Percentiles rank a stretch among this genome's conserved stretches.
phyloP scores from a whole-genome alignment of 1,140 invertebrate genomes.

The Drosophila bipectinata region DNA sequence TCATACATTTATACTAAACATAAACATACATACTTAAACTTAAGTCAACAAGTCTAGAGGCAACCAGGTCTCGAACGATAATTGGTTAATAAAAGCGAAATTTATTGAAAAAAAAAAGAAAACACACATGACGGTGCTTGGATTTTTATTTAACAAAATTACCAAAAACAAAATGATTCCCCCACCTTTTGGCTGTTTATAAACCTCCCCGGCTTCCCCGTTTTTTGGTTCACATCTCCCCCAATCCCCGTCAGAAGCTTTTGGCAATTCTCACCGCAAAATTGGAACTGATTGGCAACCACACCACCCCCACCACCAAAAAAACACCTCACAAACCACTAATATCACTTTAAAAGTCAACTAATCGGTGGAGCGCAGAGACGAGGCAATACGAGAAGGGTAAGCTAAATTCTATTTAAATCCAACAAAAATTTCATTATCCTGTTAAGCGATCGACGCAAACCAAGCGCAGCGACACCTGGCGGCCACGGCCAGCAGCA shows the following conservation, averaged over 20 bases:
- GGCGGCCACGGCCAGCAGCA: slow-evolving; percentile 18
- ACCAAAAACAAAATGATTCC: not conserved
- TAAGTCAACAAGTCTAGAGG: slow-evolving; percentile 72
- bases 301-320: slow-evolving; percentile 44
- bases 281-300: slow-evolving; percentile 60
- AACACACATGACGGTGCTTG: slow-evolving; percentile 58
- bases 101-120: slow-evolving; percentile 61
- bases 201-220: slow-evolving; percentile 18
- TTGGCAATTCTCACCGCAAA: slow-evolving; percentile 52
- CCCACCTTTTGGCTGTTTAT: slow-evolving; percentile 42
- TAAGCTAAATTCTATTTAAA: slow-evolving; percentile 35
- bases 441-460: slow-evolving; percentile 33
- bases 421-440: slow-evolving; percentile 18
- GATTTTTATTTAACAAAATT: slow-evolving; percentile 75
- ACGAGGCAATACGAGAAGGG: slow-evolving; percentile 44
- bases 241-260: slow-evolving; percentile 42
- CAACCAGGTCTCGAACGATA: slow-evolving; percentile 52
- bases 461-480: slow-evolving; percentile 33
- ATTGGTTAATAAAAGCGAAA: slow-evolving; percentile 80
- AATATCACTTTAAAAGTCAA: slow-evolving; percentile 17
- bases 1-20: slow-evolving; percentile 81
- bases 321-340: slow-evolving; percentile 56
- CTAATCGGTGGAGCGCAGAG: slow-evolving; percentile 38
- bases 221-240: slow-evolving; percentile 37
- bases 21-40: slow-evolving; percentile 57